Evolutionary conservation across 2,113 vertebrate species (phyloP).

Genomic region (Pterophyllum scalare): DNA sequence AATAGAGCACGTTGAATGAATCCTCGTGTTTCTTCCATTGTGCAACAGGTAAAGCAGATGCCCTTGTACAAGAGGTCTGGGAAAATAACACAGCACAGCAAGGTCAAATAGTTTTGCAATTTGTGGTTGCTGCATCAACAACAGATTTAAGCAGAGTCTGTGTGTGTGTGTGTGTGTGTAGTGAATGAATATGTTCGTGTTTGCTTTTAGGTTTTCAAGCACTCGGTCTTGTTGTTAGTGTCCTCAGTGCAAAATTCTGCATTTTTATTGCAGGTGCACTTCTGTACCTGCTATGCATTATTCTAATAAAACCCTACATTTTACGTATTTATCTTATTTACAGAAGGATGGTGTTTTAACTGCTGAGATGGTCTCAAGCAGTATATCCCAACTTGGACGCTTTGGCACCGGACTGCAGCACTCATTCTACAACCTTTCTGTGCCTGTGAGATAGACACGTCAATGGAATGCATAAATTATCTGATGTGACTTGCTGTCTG

Average conservation of each 20-base stretch:
- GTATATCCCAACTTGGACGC: constrained; percentile 79
- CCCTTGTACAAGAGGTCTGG: constrained; percentile 47
- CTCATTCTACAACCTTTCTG: constrained; percentile 81
- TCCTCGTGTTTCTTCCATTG: constrained; percentile 19
- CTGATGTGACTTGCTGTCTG: not conserved
- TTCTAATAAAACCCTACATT: not conserved
- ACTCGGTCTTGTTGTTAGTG: constrained; percentile 3
- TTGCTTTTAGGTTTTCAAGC: not conserved
- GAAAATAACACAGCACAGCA: constrained; percentile 46
- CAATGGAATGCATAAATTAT: not conserved
- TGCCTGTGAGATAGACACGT: constrained; percentile 82
- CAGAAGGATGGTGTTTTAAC: constrained; percentile 82
- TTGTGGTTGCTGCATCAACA: not conserved
- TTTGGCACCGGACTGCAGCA: constrained; percentile 81
- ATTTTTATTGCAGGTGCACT: not conserved
- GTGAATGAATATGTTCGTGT: constrained; percentile 13
- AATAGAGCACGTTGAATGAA: not conserved
- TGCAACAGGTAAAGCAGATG: constrained; percentile 62
- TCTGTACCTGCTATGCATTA: not conserved
- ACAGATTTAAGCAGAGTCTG: not conserved
- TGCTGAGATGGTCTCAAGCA: constrained; percentile 74
- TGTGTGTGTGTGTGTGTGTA: not conserved
- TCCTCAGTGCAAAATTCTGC: not conserved
- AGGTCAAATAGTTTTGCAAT: constrained; percentile 44
- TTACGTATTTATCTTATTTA: not conserved